Evolutionary conservation across 2,888 invertebrate genomes (phyloP).

Genomic region (Odontomyia ornata): DNA sequence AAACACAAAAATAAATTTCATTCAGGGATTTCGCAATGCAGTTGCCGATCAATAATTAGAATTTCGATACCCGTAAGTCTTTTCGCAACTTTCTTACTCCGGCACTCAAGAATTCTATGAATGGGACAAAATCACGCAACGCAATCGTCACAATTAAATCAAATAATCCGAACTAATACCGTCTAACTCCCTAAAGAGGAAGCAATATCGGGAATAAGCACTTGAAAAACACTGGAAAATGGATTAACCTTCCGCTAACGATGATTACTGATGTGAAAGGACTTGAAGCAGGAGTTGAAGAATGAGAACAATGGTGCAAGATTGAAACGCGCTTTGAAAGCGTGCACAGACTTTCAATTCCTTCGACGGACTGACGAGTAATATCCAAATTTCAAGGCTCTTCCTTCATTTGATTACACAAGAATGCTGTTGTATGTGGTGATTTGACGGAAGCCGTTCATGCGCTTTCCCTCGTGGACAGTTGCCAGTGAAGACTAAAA

Average conservation of each 20-base stretch:
- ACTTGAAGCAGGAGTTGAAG: background rate
- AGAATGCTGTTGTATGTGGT: background rate
- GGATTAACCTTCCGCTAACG: background rate
- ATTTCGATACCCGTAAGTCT: background rate
- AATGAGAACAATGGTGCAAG: background rate
- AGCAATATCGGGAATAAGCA: background rate
- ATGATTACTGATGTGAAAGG: background rate
- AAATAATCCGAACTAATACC: background rate
- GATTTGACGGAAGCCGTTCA: slow-evolving; percentile 44
- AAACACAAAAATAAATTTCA: slow-evolving; percentile 16
- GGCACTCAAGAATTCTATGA: background rate
- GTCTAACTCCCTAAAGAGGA: background rate
- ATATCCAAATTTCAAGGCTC: slow-evolving; percentile 34
- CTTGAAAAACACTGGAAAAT: background rate
- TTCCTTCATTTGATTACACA: slow-evolving; percentile 30
- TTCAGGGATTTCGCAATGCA: slow-evolving; percentile 32
- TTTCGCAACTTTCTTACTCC: background rate
- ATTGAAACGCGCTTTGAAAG: background rate
- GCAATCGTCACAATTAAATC: background rate
- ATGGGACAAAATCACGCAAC: slow-evolving; percentile 2
- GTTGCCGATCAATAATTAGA: slow-evolving; percentile 32
- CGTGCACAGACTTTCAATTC: slow-evolving; percentile 33
- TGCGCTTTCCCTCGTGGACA: slow-evolving; percentile 23
- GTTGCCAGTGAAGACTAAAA: background rate
- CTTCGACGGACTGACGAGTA: slow-evolving; percentile 18